phyloP scores from a whole-genome alignment of 2,113 vertebrate genomes.

The Onychostruthus taczanowskii region DNA sequence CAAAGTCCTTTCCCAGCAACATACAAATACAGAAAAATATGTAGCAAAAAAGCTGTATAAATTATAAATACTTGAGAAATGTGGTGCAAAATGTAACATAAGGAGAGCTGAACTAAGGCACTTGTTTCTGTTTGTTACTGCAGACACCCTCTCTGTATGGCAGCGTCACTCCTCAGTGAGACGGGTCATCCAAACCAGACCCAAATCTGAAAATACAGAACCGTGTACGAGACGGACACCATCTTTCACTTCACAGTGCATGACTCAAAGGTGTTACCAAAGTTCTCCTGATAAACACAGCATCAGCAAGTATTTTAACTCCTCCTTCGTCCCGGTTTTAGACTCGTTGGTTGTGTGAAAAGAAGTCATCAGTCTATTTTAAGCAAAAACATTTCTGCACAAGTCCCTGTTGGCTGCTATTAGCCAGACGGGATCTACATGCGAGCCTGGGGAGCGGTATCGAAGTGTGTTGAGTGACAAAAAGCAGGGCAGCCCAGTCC shows the following conservation, averaged over 20 bases:
- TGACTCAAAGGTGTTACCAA: neutral
- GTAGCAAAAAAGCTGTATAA: slow-evolving; percentile 34
- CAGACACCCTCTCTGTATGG: neutral
- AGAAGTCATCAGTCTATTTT: slow-evolving; percentile 38
- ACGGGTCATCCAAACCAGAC: neutral
- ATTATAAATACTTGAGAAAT: slow-evolving; percentile 47
- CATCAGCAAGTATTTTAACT: neutral
- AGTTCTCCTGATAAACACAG: neutral
- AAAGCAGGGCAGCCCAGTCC: slow-evolving; percentile 19
- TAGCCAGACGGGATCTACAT: neutral
- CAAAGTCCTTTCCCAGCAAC: neutral
- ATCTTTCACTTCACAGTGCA: neutral
- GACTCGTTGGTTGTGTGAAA: neutral
- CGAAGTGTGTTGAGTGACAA: slow-evolving; percentile 1
- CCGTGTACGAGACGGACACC: neutral
- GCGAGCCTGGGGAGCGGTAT: neutral
- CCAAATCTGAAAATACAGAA: neutral
- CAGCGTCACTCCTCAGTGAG: neutral
- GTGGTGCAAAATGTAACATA: neutral
- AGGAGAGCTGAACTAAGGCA: slow-evolving; percentile 13
- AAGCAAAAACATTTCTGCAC: neutral
- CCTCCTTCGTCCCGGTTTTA: neutral
- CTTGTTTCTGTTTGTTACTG: neutral
- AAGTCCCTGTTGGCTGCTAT: slow-evolving; percentile 8
- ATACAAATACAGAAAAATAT: neutral